Conservation (phyloP, 1,140 invertebrate genomes). For the Drosophila sucinea region DNA sequence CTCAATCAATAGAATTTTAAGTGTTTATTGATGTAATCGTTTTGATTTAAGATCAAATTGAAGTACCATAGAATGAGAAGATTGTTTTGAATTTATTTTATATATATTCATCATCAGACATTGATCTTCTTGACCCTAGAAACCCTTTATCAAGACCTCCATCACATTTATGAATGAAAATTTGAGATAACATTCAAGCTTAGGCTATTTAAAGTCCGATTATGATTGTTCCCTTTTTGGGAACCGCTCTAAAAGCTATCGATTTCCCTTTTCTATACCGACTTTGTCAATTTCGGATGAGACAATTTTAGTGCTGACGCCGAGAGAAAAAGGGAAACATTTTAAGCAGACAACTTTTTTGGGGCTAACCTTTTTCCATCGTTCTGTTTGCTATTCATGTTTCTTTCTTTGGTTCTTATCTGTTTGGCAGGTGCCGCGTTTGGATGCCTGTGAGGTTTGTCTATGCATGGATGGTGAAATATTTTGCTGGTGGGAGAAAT, state of each 20-base stretch:
- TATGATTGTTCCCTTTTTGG: background rate
- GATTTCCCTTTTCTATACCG: constrained; percentile 6
- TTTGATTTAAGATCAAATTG: too few species aligned
- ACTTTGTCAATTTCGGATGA: constrained; percentile 12
- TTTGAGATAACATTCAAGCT: background rate
- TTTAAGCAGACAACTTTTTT: constrained; percentile 18
- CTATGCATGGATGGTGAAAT: constrained; percentile 89
- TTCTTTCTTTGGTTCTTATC: constrained; percentile 21
- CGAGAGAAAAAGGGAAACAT: constrained; percentile 20
- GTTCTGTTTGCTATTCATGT: constrained; percentile 8
- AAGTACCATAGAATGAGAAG: too few species aligned
- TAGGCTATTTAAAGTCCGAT: constrained; percentile 1
- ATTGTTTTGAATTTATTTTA: too few species aligned
- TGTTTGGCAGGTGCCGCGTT: constrained; percentile 84
- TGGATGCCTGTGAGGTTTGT: constrained; percentile 88
- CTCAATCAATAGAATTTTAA: too few species aligned
- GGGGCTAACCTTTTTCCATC: constrained; percentile 21
- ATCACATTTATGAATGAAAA: background rate
- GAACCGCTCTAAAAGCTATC: constrained; percentile 1
- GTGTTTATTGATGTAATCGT: too few species aligned
- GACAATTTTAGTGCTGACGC: constrained; percentile 7
- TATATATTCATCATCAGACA: too few species aligned
- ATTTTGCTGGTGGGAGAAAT: constrained; percentile 90
- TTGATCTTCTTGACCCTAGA: too few species aligned
- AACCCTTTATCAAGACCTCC: too few species aligned